Percentiles rank a stretch among this genome's conserved stretches.
phyloP scores from a whole-genome alignment of 1,140 invertebrate species.

The Saccostrea glomerata region DNA sequence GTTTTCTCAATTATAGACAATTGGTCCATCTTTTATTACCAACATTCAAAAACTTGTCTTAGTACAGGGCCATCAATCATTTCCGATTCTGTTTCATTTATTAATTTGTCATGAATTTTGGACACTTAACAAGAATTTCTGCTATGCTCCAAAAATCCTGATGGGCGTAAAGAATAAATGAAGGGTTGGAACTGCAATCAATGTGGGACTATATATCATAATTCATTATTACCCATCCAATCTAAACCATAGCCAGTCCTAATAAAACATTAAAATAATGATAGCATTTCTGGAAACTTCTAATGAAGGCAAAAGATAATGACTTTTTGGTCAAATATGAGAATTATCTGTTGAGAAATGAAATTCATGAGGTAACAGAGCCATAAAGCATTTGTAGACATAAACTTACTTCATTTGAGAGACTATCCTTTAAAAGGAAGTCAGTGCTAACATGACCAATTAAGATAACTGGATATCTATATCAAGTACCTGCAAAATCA shows the following conservation, averaged over 20 bases:
- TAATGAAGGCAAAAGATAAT: conserved; percentile 31
- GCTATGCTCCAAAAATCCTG: conserved; percentile 27
- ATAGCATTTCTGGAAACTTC: conserved; percentile 14
- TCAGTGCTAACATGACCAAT: background rate
- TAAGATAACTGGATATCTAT: background rate
- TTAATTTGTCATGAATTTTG: conserved; percentile 38
- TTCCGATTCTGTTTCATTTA: conserved; percentile 36
- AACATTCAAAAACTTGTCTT: conserved; percentile 31
- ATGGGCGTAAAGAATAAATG: conserved; percentile 18
- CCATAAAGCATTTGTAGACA: background rate
- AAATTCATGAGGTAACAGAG: conserved; percentile 13
- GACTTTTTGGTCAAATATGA: conserved; percentile 28
- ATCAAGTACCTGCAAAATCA: background rate
- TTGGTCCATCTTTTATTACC: conserved; percentile 31
- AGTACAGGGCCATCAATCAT: conserved; percentile 21
- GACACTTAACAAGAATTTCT: conserved; percentile 38
- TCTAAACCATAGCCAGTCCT: conserved; percentile 22
- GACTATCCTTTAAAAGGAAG: background rate
- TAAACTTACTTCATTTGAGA: conserved; percentile 7
- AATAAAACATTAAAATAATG: conserved; percentile 31
- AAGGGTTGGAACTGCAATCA: conserved; percentile 18
- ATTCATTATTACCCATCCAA: conserved; percentile 38
- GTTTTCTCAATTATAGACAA: conserved; percentile 33
- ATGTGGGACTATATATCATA: conserved; percentile 13
- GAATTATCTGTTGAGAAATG: conserved; percentile 32